Evolutionary conservation across 2,113 vertebrate species (phyloP).

Genomic region (pig (Sus scrofa)): T2T-Sscrofa CM000828.6:59473001-59473500

Average conservation of each 20-base stretch:
- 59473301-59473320: background rate
- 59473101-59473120: background rate
- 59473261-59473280: background rate
- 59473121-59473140: background rate
- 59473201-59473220: background rate
- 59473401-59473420: background rate
- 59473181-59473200: background rate
- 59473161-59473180: background rate
- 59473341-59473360: background rate
- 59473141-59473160: background rate
- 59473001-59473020: background rate
- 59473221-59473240: background rate
- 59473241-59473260: background rate
- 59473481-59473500: background rate
- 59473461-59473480: conserved; percentile 22
- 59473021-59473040: background rate
- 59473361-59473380: background rate
- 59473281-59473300: background rate
- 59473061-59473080: background rate
- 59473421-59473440: background rate
- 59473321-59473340: background rate
- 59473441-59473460: conserved; percentile 26
- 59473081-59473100: background rate
- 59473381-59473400: conserved; percentile 20
- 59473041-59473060: background rate